Evolutionary conservation across 2,797 vertebrate species (phyloP), one percentile per base, ranked within the genome.

Genomic region (Pantherophis alleghaniensis): DNA sequence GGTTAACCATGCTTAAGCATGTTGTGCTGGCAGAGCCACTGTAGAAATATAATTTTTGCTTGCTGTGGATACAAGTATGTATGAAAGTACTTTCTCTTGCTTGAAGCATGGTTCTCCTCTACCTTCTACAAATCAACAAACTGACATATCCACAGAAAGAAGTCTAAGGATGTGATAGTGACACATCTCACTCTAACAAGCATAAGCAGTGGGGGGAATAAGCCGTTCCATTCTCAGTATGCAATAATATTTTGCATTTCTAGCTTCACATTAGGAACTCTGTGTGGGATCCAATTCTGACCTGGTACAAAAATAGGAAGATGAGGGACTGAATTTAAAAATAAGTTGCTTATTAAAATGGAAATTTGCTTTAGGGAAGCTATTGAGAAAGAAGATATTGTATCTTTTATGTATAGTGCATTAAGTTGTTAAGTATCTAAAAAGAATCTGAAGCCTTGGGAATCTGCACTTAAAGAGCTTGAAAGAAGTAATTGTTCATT

Each of bases 191-290:
- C 0, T 11, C 94, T 66, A n/a, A 59, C 69, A 20, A 0, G 47
- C 0, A 0, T 47, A 2, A 5, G 24, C 42, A 2, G 0, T 79
- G 61, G 93, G n/a, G 4, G 86, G 26, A 63, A 61, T 53, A 90
- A 86, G 92, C 32, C 56, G 20, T 57, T 7, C 14, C 16, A 22
- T 53, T 55, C 66, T 59, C 60, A 57, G 2, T 51, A 56, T 63
- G 53, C 87, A 66, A 37, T 59, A 59, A 37, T 74, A 90, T 74
- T 87, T 89, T 59, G 42, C 12, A 90, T 90, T 88, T 92, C 87
- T 37, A 92, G 12, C 22, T 90, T 90, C 51, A 56, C 87, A 20
- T 83, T 51, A 88, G 61, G 42, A 56, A 63, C 55, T 87, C 20
- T 86, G 24, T 10, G 66, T 83, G 57, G 66, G 79, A 63, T 90